These are phyloP conservation scores for Mastomys natalensis DNA, from an alignment of 2,113 vertebrate species.

Conservation along the genomic window DNA sequence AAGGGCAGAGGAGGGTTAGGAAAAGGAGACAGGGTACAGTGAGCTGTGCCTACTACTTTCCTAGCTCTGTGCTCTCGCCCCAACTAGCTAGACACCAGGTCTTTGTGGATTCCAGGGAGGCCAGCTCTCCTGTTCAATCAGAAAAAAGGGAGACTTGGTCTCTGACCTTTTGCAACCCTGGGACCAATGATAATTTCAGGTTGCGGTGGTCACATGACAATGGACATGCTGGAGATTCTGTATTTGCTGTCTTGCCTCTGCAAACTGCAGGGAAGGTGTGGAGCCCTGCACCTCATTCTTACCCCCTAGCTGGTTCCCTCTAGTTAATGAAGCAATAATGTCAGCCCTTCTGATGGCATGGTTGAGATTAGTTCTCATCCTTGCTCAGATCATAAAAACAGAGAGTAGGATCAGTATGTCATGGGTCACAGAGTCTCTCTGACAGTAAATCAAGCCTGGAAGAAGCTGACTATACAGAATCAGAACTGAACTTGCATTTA, in stretches of 20 bases:
- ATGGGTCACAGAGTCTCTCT: background rate
- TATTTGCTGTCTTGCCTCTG: background rate
- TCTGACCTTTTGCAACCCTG: background rate
- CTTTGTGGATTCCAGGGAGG: slow-evolving; percentile 2
- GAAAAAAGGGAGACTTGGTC: slow-evolving; percentile 21
- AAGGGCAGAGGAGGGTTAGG: background rate
- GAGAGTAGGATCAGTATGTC: background rate
- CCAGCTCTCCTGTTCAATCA: background rate
- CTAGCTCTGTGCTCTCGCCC: background rate
- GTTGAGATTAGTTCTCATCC: background rate
- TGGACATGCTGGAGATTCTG: background rate
- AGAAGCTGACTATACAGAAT: background rate
- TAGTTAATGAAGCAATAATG: background rate
- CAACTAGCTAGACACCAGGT: background rate
- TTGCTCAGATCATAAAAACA: background rate
- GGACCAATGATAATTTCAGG: background rate
- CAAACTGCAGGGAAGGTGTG: background rate
- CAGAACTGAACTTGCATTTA: background rate
- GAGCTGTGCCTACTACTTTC: background rate
- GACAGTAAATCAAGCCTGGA: background rate
- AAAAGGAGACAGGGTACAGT: background rate
- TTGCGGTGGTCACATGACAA: background rate
- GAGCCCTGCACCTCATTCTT: background rate
- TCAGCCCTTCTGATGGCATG: background rate
- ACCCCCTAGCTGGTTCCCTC: background rate